Percentiles rank a stretch among this genome's conserved stretches.
Evolutionary conservation across 1,140 invertebrate genomes (phyloP).

Genomic region (Palaemon carinicauda): DNA sequence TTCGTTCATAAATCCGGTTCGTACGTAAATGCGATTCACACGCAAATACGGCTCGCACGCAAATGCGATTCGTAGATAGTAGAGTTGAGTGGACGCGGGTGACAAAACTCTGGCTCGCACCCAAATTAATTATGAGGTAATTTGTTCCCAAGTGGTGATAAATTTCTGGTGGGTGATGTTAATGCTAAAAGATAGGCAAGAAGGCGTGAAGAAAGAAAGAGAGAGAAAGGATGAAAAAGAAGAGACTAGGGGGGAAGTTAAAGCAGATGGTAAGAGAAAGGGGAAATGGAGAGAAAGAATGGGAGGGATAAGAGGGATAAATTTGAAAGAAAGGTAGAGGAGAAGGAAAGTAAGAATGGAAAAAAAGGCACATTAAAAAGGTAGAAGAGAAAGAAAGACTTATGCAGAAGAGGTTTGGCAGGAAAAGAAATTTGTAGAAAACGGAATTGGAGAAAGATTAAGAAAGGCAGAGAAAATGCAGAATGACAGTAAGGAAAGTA

Average conservation of each 20-base stretch:
- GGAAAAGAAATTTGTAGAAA: too few species aligned
- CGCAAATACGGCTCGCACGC: too few species aligned
- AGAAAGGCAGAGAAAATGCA: not conserved
- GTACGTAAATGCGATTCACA: too few species aligned
- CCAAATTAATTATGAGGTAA: too few species aligned
- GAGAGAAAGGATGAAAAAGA: too few species aligned
- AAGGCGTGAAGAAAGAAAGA: not conserved
- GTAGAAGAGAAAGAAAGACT: too few species aligned
- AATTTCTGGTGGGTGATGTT: not conserved
- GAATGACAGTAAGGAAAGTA: too few species aligned
- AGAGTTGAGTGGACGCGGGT: too few species aligned
- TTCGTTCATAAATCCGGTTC: too few species aligned
- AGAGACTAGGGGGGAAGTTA: not conserved
- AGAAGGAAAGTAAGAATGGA: not conserved
- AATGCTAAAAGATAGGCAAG: not conserved
- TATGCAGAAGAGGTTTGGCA: too few species aligned
- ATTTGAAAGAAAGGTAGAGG: not conserved
- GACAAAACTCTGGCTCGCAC: too few species aligned
- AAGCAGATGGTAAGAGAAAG: not conserved
- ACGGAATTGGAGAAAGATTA: not conserved
- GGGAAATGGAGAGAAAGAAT: not conserved
- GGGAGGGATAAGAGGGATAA: not conserved
- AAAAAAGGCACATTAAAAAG: not conserved
- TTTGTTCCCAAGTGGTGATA: slow-evolving; percentile 6
- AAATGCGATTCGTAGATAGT: too few species aligned